Percentiles rank a stretch among this genome's conserved stretches.
Evolutionary conservation across 2,113 vertebrate genomes (phyloP).

Genomic region (Dicaeum eximium): DNA sequence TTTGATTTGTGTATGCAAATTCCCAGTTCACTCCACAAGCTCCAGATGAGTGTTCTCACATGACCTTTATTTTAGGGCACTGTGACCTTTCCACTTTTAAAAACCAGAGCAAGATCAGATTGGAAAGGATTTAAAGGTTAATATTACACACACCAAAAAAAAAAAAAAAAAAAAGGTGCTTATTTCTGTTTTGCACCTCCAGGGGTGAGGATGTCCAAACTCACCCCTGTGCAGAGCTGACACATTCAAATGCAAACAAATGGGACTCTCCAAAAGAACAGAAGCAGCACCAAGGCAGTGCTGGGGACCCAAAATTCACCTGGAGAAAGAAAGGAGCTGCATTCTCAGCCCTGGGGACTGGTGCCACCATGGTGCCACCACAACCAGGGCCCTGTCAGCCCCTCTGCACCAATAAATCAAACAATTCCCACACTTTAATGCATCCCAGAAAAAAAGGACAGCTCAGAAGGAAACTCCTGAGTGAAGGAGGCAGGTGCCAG

Average conservation of each 20-base stretch:
- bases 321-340: not conserved
- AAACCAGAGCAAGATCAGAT: not conserved
- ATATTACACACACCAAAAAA: not conserved
- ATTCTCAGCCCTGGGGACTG: not conserved
- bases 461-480: not conserved
- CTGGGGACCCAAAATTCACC: not conserved
- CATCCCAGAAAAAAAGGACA: not conserved
- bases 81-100: not conserved
- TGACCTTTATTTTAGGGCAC: not conserved
- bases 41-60: not conserved
- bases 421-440: not conserved
- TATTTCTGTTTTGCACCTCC: not conserved
- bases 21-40: not conserved
- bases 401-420: not conserved
- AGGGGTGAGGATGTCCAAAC: not conserved
- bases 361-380: not conserved
- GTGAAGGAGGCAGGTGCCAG: not conserved
- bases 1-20: constrained; percentile 57
- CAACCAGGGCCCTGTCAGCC: not conserved
- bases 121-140: not conserved
- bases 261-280: fast-evolving
- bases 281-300: not conserved
- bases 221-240: not conserved
- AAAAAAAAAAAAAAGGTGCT: not conserved
- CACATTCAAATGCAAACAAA: fast-evolving